These are phyloP conservation scores for Pangasianodon gigas DNA, from an alignment of 2,113 vertebrate genomes.

Conservation along the genomic window DNA sequence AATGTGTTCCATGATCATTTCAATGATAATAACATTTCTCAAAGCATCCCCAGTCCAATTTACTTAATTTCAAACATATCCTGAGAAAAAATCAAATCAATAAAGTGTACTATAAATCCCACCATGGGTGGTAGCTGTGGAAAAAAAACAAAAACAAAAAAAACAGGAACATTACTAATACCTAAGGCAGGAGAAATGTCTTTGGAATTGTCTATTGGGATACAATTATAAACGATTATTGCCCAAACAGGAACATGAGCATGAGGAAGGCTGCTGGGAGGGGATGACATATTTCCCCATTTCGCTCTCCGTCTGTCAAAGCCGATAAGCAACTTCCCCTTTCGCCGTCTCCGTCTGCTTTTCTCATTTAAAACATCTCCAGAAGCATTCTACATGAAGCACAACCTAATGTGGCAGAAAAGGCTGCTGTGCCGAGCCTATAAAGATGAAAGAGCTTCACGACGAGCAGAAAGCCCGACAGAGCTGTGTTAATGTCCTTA, in stretches of 20 bases:
- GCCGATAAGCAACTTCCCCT: slow-evolving; percentile 51
- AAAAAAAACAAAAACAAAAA: too few relatives aligned
- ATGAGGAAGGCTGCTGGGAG: slow-evolving; percentile 41
- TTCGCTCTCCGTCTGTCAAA: slow-evolving; percentile 48
- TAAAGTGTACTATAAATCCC: neutral
- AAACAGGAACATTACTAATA: neutral
- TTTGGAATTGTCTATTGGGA: slow-evolving; percentile 29
- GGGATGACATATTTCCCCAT: slow-evolving; percentile 49
- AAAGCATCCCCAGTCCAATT: neutral
- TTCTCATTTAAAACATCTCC: slow-evolving; percentile 50
- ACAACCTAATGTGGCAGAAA: slow-evolving; percentile 39
- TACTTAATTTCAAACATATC: neutral
- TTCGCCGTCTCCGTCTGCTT: slow-evolving; percentile 35
- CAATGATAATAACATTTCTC: neutral
- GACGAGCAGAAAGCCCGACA: slow-evolving; percentile 23
- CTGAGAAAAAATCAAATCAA: neutral
- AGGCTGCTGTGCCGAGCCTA: neutral
- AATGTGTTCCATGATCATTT: neutral
- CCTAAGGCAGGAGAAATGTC: slow-evolving; percentile 28
- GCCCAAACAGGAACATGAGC: slow-evolving; percentile 42
- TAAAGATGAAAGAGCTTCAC: slow-evolving; percentile 33
- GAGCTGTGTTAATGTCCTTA: slow-evolving; percentile 32
- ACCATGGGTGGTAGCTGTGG: neutral
- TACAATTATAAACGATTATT: slow-evolving; percentile 43
- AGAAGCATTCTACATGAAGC: slow-evolving; percentile 34